Evolutionary conservation across 2,113 vertebrate genomes (phyloP), one percentile per base, ranked within the genome.

Genomic region (Rhineura floridana): DNA sequence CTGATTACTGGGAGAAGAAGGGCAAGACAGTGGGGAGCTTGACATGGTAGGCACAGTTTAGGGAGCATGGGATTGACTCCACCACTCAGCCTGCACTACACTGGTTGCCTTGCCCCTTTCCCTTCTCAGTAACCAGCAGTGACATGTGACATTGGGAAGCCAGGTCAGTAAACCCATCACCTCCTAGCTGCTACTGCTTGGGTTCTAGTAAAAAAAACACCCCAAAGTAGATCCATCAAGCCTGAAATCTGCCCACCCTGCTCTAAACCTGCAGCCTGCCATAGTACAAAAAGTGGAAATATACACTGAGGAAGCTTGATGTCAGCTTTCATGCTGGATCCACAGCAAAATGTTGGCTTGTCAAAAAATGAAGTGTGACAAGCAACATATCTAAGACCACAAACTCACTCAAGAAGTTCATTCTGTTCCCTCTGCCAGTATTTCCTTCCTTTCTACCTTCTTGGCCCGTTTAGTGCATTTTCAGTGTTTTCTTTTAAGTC

Each of bases 311-410:
- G 83, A 44, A 91, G 67, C 55, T 62, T 2, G 10, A 72, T 59
- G 90, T 83, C 46, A 67, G 17, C 48, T 82, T 8, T 87, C 76
- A 39, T 0, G 75, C n/a, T n/a, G 76, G 78, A 39, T 25, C 63
- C 12, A 21, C 23, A 69, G 46, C 2, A 44, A 88, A 70, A 78
- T 0, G 4, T 0, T 1, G 12, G n/a, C 87, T 86, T 42, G 25
- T 33, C 84, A 87, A 87, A 86, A 89, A 95, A 85, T 3, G 69
- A 69, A 82, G 76, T 65, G 9, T 65, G 90, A 85, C 89, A 89
- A 62, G 48, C 8, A 88, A 59, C 85, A 65, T 62, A 52, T 30
- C 91, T 84, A 86, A 90, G 85, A 46, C 82, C 48, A 33, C 75
- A 70, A 25, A 9, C 84, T 42, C 90, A 30, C 46, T 50, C 39